phyloP scores from a whole-genome alignment of 2,888 invertebrate genomes.

The Pyrochroa serraticornis region DNA sequence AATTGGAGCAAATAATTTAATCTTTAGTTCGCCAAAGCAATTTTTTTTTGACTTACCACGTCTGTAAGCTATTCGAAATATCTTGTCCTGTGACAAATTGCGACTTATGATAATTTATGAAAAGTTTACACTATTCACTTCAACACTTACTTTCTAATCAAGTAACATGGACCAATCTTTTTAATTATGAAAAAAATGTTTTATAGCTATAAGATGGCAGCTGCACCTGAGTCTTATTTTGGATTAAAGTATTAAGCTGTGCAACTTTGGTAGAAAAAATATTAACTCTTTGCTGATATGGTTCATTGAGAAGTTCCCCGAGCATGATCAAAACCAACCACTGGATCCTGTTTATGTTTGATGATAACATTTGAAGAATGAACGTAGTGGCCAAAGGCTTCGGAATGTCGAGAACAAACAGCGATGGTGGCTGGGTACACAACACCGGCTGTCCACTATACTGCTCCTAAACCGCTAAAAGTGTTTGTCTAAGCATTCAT shows the following conservation, averaged over 20 bases:
- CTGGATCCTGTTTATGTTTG: constrained; percentile 21
- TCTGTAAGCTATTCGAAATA: too few relatives aligned
- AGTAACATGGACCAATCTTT: too few relatives aligned
- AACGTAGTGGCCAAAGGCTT: constrained; percentile 39
- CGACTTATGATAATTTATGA: too few relatives aligned
- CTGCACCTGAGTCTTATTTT: too few relatives aligned
- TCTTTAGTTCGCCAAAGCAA: too few relatives aligned
- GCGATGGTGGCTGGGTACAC: constrained; percentile 48
- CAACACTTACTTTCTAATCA: too few relatives aligned
- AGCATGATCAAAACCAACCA: neutral
- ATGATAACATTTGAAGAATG: constrained; percentile 28
- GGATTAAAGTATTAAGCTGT: too few relatives aligned
- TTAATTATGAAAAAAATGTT: too few relatives aligned
- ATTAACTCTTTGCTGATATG: constrained; percentile 4
- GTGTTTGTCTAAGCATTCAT: constrained; percentile 55
- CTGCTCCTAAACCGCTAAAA: constrained; percentile 55
- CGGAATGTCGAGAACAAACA: constrained; percentile 50
- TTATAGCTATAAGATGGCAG: too few relatives aligned
- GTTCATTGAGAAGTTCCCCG: constrained; percentile 9
- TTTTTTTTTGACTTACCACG: neutral
- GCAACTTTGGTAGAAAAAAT: neutral
- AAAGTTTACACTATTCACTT: too few relatives aligned
- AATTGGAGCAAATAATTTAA: too few relatives aligned
- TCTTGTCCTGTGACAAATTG: too few relatives aligned
- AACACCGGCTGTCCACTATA: constrained; percentile 48